Base-by-base conservation (phyloP, 1,140 invertebrate genomes). In the Trissolcus basalis region DNA sequence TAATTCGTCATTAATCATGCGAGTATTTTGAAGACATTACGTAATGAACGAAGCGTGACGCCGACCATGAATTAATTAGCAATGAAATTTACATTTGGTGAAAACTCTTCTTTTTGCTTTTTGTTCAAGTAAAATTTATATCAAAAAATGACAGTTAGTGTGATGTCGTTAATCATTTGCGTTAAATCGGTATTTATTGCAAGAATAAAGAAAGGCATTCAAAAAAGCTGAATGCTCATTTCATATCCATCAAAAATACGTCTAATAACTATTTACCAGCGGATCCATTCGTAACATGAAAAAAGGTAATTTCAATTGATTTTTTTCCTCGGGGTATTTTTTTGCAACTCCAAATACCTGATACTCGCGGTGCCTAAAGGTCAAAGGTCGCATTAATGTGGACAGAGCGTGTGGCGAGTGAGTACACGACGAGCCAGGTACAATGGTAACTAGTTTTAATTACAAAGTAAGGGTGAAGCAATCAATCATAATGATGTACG, bases 401-500 rank as follows among this genome's bases (percentile, higher is more conserved):
- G 77, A 82, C 80, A 74, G 68, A 58, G 56, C 77, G 70, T 51
- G 73, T 65, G 73, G 71, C 74, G 69, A 65, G 63, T 59, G 59
- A 64, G 58, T 55, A 78, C 60, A 64, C 64, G 77, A 55, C 15
- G 54, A 79, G 49, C 71, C 54, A 51, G 65, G 77, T 84, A 88
- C 85, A 88, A 88, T 88, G 86, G 86, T 85, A 88, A 88, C 86
- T 88, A 87, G 87, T 88, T 88, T 88, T 88, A 88, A 88, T 88
- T 88, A 88, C 86, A 88, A 88, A 88, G 87, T 88, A 88, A 88
- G 86, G 19, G 87, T 88, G 86, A 88, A 88, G 85, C 86, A 83
- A 88, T 88, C 86, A 88, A 88, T 88, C 87, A 88, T 88, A 88
- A 88, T 88, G 87, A 88, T 88, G 87, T 88, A 88, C 87, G 87